Conservation (phyloP, 1,140 invertebrate species). For the Probaryconus sp. region DNA sequence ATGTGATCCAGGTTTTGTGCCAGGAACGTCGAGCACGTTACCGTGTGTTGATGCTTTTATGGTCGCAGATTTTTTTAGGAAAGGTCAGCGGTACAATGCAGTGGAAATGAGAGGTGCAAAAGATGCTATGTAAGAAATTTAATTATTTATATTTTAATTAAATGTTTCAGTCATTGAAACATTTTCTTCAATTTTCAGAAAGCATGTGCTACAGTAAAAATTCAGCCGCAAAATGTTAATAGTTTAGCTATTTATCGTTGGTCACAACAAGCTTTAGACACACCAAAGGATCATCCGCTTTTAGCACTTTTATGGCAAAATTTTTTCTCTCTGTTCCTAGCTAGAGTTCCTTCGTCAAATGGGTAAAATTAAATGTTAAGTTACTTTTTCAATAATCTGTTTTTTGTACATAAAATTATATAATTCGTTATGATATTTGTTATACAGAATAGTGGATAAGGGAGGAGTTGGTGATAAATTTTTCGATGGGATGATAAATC, state of each 20-base stretch:
- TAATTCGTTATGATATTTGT: constrained; percentile 23
- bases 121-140: too few species aligned
- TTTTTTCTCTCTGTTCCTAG: constrained; percentile 87
- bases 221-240: constrained; percentile 79
- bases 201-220: constrained; percentile 81
- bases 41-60: too few species aligned
- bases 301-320: constrained; percentile 88
- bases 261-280: constrained; percentile 87
- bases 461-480: constrained; percentile 86
- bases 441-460: constrained; percentile 73
- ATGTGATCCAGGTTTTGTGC: too few species aligned
- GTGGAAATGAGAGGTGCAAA: too few species aligned
- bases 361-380: constrained; percentile 71
- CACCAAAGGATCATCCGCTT: constrained; percentile 84
- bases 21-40: too few species aligned
- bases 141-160: too few species aligned
- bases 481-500: constrained; percentile 86
- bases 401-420: not conserved
- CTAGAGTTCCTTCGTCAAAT: constrained; percentile 78
- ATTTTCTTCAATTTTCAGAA: too few species aligned
- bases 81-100: too few species aligned
- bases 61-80: too few species aligned
- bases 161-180: not conserved
- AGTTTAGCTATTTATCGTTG: constrained; percentile 87
- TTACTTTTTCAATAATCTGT: not conserved